Base-by-base conservation (phyloP, 2,113 vertebrate species). In the Holacanthus passer region DNA sequence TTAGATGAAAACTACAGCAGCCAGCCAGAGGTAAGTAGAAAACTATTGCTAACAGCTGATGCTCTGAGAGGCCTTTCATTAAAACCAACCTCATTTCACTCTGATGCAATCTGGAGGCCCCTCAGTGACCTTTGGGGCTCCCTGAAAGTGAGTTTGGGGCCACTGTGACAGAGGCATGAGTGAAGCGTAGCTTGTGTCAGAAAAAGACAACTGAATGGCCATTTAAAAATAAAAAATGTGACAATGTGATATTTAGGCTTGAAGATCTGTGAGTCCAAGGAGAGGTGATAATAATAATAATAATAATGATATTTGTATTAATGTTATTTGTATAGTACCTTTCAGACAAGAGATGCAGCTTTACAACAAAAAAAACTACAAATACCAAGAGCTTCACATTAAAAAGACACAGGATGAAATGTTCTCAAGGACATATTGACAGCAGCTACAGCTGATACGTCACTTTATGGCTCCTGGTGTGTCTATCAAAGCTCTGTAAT, bases 401-500 rank as follows among this genome's bases (percentile, higher is more conserved):
- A n/a, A n/a, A n/a, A n/a, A n/a, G n/a, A n/a, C n/a, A n/a, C n/a
- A n/a, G n/a, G n/a, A n/a, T n/a, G n/a, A n/a, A n/a, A n/a, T n/a
- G 2, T 9, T 43, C 62, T 50, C 10, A 59, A 68, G 64, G 72
- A 82, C 70, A 59, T 62, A 7, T 27, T 59, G 32, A 43, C 9
- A 56, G 50, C 41, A 45, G n/a, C n/a, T 45, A 2, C 16, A 20
- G 22, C 43, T 37, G 79, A 59, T 59, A 32, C 8, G 39, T 76
- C 75, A 71, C 43, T 48, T 66, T 19, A 1, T 14, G 50, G 59
- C 8, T 4, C 7, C 66, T 50, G 58, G 43, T 17, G 37, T 19
- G n/a, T 76, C 53, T 62, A 7, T 79, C 65, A 71, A 75, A 60
- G 58, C 53, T 14, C 5, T 52, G 19, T 60, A 43, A 76, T 76